These are phyloP conservation scores for Saccopteryx bilineata DNA, from an alignment of 2,113 vertebrate genomes.

Conservation along the genomic window DNA sequence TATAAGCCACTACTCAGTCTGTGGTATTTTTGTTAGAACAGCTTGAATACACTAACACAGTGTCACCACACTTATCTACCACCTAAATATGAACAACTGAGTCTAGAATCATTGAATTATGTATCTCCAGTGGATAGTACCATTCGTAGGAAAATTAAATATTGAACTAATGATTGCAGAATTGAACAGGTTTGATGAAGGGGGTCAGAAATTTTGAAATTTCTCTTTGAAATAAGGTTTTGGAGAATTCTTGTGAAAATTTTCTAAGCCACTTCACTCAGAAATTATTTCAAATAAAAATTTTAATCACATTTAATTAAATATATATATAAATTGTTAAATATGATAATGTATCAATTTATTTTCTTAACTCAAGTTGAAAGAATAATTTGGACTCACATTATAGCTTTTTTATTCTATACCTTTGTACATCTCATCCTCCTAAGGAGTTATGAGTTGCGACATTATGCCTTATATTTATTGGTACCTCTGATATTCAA, in stretches of 20 bases:
- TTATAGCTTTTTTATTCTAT: neutral
- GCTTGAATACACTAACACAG: neutral
- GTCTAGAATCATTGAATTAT: neutral
- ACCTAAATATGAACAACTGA: neutral
- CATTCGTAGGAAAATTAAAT: neutral
- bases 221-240: neutral
- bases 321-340: neutral
- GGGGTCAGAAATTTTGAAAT: neutral
- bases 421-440: neutral
- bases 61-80: neutral
- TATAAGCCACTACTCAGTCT: neutral
- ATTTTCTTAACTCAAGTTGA: neutral
- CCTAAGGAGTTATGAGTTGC: neutral
- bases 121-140: neutral
- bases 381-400: neutral
- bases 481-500: rapidly evolving
- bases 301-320: neutral
- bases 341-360: neutral
- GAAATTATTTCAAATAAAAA: conserved; percentile 34
- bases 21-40: neutral
- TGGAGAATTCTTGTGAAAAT: neutral
- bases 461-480: neutral
- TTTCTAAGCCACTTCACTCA: neutral
- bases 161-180: neutral
- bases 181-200: neutral